These are phyloP conservation scores for Hemichromis elongatus DNA, from an alignment of 2,113 vertebrate species.

Conservation along the genomic window DNA sequence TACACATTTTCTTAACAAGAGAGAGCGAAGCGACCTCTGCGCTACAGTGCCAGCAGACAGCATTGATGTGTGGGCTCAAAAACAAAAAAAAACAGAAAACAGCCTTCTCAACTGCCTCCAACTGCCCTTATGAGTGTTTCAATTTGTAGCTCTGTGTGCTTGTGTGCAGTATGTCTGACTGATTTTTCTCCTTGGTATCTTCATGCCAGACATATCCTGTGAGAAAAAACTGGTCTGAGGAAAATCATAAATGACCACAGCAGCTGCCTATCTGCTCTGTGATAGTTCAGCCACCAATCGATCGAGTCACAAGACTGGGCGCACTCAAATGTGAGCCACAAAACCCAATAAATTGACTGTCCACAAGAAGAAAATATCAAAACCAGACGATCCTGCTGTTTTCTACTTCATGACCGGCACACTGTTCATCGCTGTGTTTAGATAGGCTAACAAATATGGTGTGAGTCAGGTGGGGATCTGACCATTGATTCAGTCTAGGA, in stretches of 20 bases:
- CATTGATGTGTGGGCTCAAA: neutral
- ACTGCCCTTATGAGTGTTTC: neutral
- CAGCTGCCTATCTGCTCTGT: neutral
- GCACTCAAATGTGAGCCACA: neutral
- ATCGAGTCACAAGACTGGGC: neutral
- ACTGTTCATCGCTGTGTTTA: neutral
- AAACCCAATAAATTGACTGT: neutral
- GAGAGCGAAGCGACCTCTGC: neutral
- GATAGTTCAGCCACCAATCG: neutral
- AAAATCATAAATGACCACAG: neutral
- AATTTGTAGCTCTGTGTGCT: neutral
- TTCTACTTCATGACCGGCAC: neutral
- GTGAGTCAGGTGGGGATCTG: neutral
- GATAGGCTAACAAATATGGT: neutral
- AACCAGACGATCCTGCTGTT: neutral
- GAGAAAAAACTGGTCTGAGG: neutral
- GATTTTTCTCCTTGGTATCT: neutral
- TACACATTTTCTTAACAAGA: neutral
- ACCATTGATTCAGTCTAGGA: conserved; percentile 21
- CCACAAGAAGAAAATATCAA: neutral
- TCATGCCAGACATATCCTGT: neutral
- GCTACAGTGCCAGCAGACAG: neutral
- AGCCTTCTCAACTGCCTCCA: neutral
- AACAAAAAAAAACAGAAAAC: neutral
- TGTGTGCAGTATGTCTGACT: neutral